Evolutionary conservation across 2,797 vertebrate species (phyloP).

Genomic region (Sebastolobus altivelis): DNA sequence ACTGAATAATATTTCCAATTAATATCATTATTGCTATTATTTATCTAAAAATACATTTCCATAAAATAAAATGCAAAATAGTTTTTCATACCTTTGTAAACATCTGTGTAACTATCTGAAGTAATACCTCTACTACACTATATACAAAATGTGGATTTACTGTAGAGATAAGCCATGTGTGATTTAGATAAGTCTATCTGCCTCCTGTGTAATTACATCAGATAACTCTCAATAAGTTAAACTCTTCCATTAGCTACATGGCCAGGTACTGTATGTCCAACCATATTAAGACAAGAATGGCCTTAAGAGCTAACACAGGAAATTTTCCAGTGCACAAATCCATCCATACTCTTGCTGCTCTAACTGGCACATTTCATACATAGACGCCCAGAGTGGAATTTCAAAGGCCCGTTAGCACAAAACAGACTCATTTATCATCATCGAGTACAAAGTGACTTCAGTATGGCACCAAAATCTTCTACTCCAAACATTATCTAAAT

Average conservation of each 20-base stretch:
- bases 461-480: conserved; percentile 62
- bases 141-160: conserved; percentile 63
- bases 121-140: conserved; percentile 56
- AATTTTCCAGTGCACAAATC: conserved; percentile 67
- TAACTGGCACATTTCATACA: conserved; percentile 50
- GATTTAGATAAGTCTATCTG: conserved; percentile 35
- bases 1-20: conserved; percentile 41
- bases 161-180: conserved; percentile 20
- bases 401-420: conserved; percentile 60
- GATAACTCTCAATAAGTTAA: conserved; percentile 65
- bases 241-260: conserved; percentile 54
- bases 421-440: conserved; percentile 62
- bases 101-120: conserved; percentile 54
- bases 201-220: conserved; percentile 39
- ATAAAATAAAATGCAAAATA: conserved; percentile 71
- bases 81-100: conserved; percentile 74
- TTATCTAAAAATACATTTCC: conserved; percentile 71
- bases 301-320: conserved; percentile 40
- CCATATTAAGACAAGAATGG: conserved; percentile 45
- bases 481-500: conserved; percentile 47
- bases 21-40: conserved; percentile 61
- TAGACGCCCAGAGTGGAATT: conserved; percentile 50
- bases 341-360: conserved; percentile 39
- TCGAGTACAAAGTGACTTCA: conserved; percentile 67
- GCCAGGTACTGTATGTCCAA: conserved; percentile 30